These are phyloP conservation scores for Tetrax tetrax DNA, from an alignment of 2,113 vertebrate genomes.

Conservation along the genomic window DNA sequence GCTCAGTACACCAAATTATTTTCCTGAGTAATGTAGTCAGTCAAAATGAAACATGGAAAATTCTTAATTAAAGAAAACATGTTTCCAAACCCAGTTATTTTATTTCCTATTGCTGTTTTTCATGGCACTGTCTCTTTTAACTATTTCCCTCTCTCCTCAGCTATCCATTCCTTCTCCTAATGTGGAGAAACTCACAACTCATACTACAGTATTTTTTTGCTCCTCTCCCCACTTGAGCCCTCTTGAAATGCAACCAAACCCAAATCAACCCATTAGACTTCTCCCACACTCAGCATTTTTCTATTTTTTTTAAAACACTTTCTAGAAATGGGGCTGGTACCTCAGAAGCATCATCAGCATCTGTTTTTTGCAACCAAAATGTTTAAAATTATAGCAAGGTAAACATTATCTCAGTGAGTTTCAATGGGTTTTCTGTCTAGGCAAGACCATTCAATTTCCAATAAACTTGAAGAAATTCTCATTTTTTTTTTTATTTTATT, in stretches of 20 bases:
- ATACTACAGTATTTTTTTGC: not conserved
- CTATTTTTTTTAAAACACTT: not conserved
- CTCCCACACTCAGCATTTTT: accelerated
- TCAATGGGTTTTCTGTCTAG: not conserved
- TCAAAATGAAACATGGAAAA: not conserved
- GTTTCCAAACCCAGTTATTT: not conserved
- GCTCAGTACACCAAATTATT: not conserved
- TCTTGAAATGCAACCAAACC: not conserved
- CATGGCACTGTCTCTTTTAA: not conserved
- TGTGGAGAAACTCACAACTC: not conserved
- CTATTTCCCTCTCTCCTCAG: not conserved
- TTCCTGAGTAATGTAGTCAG: not conserved
- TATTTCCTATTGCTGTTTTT: not conserved
- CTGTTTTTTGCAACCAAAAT: not conserved
- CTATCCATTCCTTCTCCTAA: not conserved
- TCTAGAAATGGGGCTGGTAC: not conserved
- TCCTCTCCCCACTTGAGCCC: not conserved
- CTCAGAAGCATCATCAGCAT: not conserved
- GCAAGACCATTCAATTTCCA: not conserved
- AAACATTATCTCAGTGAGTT: not conserved
- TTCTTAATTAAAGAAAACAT: not conserved
- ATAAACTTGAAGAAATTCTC: not conserved
- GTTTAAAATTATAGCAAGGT: not conserved
- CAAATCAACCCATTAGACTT: not conserved
- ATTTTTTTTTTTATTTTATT: not conserved